Evolutionary conservation across 1,140 invertebrate species (phyloP), one percentile per base, ranked within the genome.

Genomic region (Bemisia tabaci): DNA sequence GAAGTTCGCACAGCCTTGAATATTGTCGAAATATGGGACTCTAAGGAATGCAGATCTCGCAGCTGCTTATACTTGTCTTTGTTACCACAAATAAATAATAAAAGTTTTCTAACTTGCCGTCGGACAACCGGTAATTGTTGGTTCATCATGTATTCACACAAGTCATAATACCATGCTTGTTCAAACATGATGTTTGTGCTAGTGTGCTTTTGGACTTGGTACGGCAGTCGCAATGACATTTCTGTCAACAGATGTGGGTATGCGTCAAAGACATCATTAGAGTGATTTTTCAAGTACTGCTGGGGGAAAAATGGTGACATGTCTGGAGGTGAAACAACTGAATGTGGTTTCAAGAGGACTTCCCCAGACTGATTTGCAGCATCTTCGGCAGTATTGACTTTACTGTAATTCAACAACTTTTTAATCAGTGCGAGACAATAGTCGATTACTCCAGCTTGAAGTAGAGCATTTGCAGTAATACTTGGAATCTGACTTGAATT

Each of bases 101-200:
- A 76, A 1, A 98, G 80, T 80, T 97, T 95, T 11, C 94, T 83
- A 0, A 91, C 89, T 83, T 94, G 90, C 66, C 89, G 78, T 64
- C 87, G 77, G 1, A 89, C 82, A 60, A 90, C 82, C 5, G 89
- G 84, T 59, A 59, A 68, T n/a, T 68, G 67, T 74, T 88, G 84
- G 17, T 91, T 90, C 89, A 97, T 95, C 91, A 97, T 95, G 74
- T 97, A 98, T 75, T 98, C 95, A 76, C 95, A 97, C 0, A 98
- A 82, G 70, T 86, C 84, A 62, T 85, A 84, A 69, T 86, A 87
- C 91, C 91, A 94, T 0, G 80, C 79, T 73, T 80, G 79, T 71
- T 84, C 82, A 68, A 82, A 87, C 39, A 75, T 81, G 76, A 77
- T 81, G 66, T 73, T 79, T 73, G 71, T 76, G 71, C 76, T 77